Conservation (phyloP, 2,797 vertebrate genomes). For the Argyrosomus regius region DNA sequence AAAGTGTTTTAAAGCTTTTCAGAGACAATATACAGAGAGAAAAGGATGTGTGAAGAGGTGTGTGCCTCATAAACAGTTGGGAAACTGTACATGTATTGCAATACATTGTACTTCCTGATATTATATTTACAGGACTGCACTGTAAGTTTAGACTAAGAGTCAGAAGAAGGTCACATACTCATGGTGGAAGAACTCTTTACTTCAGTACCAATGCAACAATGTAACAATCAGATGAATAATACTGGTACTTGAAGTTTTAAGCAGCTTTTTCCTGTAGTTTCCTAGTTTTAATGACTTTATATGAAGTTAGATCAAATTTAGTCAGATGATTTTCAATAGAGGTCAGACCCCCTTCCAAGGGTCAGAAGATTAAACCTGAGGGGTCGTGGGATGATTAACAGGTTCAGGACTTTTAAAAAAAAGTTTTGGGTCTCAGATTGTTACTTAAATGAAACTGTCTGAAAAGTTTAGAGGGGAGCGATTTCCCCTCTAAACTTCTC, state of each 20-base stretch:
- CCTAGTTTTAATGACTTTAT: not conserved
- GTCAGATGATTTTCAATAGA: not conserved
- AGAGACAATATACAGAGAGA: not conserved
- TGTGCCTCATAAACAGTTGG: conserved; percentile 21
- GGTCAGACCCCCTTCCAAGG: not conserved
- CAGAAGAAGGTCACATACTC: not conserved
- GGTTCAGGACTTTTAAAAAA: not conserved
- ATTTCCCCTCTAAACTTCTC: too few species aligned
- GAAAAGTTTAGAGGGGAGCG: not conserved
- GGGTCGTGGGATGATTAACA: not conserved
- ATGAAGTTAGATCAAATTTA: not conserved
- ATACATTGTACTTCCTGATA: conserved; percentile 8
- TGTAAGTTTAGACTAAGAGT: not conserved
- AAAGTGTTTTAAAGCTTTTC: not conserved
- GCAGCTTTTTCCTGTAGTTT: not conserved
- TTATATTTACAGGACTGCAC: not conserved
- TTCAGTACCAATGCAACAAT: not conserved
- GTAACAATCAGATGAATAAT: not conserved
- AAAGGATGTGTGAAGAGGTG: conserved; percentile 14
- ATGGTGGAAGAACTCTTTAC: not conserved
- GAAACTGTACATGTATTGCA: not conserved
- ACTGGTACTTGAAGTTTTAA: not conserved
- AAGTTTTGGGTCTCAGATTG: not conserved
- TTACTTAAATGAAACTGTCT: not conserved
- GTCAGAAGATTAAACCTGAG: not conserved